Base-by-base conservation (phyloP, 2,113 vertebrate species). In the Archilochus colubris region DNA sequence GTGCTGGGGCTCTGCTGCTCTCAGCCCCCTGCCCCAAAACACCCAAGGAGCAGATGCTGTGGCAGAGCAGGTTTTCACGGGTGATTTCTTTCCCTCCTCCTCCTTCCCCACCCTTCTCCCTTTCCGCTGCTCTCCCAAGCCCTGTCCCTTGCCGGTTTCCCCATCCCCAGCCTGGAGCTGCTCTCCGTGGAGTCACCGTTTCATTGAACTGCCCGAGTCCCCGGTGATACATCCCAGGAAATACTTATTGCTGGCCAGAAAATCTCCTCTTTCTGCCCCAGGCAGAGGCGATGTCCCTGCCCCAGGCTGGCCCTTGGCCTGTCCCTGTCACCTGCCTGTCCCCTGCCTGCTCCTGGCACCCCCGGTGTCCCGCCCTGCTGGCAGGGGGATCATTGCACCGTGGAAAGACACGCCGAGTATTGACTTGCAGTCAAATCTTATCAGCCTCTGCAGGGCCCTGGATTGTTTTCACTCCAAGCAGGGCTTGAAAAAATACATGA, bases 401-500 rank as follows among this genome's bases (percentile, higher is more conserved):
- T 87, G 94, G 89, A 90, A 95, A 95, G 94, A 84, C 46, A 24
- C 15, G 22, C 54, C 0, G 36, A 55, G 89, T 96, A 95, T 96
- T 94, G 92, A 91, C 89, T 96, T 96, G 86, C 94, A 82, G 82
- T 91, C 93, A 94, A 96, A 96, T 93, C 90, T 95, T 96, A 86
- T 57, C 5, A 8, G 67, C 88, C 91, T 91, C 57, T 27, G 12
- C 58, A 82, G 66, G 81, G 43, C 83, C 82, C 23, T 55, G 86
- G 84, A 92, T 95, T 95, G 80, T 79, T 97, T 96, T 96, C 92
- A 91, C 73, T 82, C 48, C 0, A 5, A 61, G 78, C 82, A 91
- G 88, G 80, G 79, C 73, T 92, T 93, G 92, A 91, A 88, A 88
- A 95, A 77, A 89, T 59, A 57, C 81, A 76, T 84, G 51, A 61